Percentiles rank a stretch among this genome's conserved stretches.
Conservation (phyloP, 2,797 vertebrate species). For the Oreortyx pictus region DNA sequence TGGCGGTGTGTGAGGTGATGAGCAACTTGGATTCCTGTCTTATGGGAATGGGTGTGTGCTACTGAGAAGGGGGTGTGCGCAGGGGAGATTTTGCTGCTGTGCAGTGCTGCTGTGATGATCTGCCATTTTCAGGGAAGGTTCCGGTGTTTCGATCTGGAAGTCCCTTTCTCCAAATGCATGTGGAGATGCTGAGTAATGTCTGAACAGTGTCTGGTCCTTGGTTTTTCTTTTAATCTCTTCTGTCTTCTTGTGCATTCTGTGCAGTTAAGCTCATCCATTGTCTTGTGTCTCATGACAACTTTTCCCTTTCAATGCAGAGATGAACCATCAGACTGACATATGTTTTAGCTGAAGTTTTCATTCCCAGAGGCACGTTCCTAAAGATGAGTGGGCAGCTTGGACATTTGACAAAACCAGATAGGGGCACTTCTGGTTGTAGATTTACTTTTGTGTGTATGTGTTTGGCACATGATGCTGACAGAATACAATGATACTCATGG, state of each 20-base stretch:
- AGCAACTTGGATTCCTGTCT: neutral
- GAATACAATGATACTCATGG: neutral
- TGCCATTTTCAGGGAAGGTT: conserved; percentile 12
- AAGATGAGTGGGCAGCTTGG: conserved; percentile 25
- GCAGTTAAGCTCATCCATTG: conserved; percentile 5
- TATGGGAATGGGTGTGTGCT: fast-evolving
- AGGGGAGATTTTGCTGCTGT: neutral
- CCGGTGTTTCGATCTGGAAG: conserved; percentile 20
- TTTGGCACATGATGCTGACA: neutral
- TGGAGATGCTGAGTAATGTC: conserved; percentile 13
- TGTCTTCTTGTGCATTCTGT: conserved; percentile 20
- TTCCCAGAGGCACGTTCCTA: conserved; percentile 22
- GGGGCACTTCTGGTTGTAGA: neutral
- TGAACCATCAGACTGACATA: conserved; percentile 34
- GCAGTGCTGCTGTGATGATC: neutral
- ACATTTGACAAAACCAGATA: conserved; percentile 7
- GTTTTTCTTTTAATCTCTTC: conserved; percentile 24
- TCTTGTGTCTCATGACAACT: conserved; percentile 29
- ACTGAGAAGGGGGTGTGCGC: neutral
- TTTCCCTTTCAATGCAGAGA: conserved; percentile 38
- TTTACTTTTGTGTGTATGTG: conserved; percentile 18
- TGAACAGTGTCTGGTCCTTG: conserved; percentile 13
- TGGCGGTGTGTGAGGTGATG: neutral
- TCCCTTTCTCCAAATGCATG: neutral
- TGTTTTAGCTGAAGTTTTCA: conserved; percentile 39